phyloP scores from a whole-genome alignment of 2,113 vertebrate species.

The Chionomys nivalis region DNA sequence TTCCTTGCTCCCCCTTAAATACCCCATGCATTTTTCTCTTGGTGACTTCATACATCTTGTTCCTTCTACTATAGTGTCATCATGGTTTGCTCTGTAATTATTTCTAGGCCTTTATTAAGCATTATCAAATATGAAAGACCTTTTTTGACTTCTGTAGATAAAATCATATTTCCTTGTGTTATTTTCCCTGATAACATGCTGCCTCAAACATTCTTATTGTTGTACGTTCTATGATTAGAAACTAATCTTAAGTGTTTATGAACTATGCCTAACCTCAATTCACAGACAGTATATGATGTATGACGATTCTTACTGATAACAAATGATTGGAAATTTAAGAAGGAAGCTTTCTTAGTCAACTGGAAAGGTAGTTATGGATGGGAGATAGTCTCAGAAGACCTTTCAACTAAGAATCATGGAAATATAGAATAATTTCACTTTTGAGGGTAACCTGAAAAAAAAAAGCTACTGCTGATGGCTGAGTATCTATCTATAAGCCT shows the following conservation, averaged over 20 bases:
- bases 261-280: background rate
- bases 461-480: background rate
- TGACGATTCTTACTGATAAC: background rate
- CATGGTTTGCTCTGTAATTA: background rate
- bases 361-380: background rate
- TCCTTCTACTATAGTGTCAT: background rate
- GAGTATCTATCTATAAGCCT: background rate
- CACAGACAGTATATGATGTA: background rate
- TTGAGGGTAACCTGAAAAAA: background rate
- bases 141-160: background rate
- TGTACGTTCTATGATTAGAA: background rate
- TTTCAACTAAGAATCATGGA: background rate
- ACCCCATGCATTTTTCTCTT: background rate
- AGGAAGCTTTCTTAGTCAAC: background rate
- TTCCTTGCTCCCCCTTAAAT: background rate
- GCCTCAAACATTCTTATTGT: background rate
- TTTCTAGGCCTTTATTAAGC: background rate
- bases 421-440: background rate
- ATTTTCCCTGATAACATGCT: background rate
- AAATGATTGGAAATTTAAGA: slow-evolving; percentile 24
- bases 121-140: background rate
- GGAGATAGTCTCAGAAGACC: background rate
- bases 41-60: background rate
- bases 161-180: background rate
- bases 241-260: background rate